Conservation (phyloP, 2,797 vertebrate genomes). For the Micromesistius poutassou region DNA sequence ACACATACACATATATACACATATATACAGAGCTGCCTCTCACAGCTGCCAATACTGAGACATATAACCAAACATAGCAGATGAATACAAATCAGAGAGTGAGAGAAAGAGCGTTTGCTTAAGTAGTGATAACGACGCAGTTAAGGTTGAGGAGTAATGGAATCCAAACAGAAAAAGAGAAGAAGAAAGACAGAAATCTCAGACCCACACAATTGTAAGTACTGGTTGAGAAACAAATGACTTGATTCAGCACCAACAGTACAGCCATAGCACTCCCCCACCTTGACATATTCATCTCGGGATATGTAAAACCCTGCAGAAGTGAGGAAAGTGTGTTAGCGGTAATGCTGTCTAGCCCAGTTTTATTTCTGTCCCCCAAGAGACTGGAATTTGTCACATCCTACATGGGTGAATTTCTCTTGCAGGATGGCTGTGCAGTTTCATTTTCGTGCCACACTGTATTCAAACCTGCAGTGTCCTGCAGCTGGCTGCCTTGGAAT, state of each 20-base stretch:
- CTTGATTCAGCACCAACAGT: constrained; percentile 61
- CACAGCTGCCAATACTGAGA: background rate
- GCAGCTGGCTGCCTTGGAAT: background rate
- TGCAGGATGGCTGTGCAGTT: constrained; percentile 37
- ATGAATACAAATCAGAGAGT: background rate
- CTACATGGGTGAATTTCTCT: constrained; percentile 49
- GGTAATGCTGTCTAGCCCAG: constrained; percentile 49
- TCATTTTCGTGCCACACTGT: background rate
- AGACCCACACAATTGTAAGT: constrained; percentile 51
- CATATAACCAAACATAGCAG: background rate
- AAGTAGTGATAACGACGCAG: background rate
- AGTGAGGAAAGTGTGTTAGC: constrained; percentile 40
- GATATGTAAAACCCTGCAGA: constrained; percentile 49
- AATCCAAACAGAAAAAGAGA: constrained; percentile 1
- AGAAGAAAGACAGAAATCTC: constrained; percentile 45
- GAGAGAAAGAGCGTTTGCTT: background rate
- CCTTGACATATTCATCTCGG: constrained; percentile 64
- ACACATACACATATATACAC: background rate
- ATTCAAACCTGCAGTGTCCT: background rate
- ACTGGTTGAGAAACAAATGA: constrained; percentile 64
- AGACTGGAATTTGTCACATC: constrained; percentile 65
- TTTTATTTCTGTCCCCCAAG: constrained; percentile 68
- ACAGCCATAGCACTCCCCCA: constrained; percentile 47
- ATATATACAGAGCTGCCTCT: background rate
- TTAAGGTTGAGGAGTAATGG: background rate